Percentiles rank a stretch among this genome's conserved stretches.
Evolutionary conservation across 1,140 invertebrate genomes (phyloP).

Genomic region (Bactericera cockerelli): DNA sequence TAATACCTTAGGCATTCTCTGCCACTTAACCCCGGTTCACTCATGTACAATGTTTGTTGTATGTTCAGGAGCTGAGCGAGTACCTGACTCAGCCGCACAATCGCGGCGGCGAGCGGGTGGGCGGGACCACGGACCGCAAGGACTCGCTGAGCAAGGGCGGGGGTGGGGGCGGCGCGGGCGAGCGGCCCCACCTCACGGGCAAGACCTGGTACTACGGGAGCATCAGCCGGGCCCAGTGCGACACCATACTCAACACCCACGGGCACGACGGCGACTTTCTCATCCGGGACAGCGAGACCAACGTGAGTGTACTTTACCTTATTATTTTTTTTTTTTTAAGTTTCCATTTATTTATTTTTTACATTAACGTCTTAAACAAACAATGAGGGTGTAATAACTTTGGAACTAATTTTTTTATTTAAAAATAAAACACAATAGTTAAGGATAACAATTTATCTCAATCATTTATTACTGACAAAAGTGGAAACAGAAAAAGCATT

Average conservation of each 20-base stretch:
- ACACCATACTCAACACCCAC: conserved; percentile 80
- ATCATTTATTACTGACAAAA: too few species aligned
- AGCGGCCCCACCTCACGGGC: conserved; percentile 51
- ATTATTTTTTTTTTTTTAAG: too few species aligned
- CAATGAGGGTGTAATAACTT: too few species aligned
- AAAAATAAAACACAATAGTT: too few species aligned
- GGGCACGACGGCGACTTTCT: conserved; percentile 96
- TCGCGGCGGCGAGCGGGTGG: conserved; percentile 25
- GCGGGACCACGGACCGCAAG: conserved; percentile 23
- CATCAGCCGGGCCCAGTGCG: conserved; percentile 87
- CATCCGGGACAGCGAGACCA: conserved; percentile 95
- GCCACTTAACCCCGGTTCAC: too few species aligned
- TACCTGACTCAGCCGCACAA: conserved; percentile 62
- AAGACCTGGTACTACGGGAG: conserved; percentile 95
- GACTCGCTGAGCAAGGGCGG: neutral
- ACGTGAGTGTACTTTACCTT: conserved; percentile 50
- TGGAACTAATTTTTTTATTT: too few species aligned
- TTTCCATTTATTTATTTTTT: too few species aligned
- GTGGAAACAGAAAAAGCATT: too few species aligned
- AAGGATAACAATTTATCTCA: too few species aligned
- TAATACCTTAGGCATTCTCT: too few species aligned
- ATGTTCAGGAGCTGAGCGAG: conserved; percentile 62
- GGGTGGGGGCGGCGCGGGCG: conserved; percentile 27
- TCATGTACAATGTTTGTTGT: too few species aligned
- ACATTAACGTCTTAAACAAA: too few species aligned